These are phyloP conservation scores for Pseudobourletiella spinata DNA, from an alignment of 1,140 invertebrate species.

Conservation along the genomic window DNA sequence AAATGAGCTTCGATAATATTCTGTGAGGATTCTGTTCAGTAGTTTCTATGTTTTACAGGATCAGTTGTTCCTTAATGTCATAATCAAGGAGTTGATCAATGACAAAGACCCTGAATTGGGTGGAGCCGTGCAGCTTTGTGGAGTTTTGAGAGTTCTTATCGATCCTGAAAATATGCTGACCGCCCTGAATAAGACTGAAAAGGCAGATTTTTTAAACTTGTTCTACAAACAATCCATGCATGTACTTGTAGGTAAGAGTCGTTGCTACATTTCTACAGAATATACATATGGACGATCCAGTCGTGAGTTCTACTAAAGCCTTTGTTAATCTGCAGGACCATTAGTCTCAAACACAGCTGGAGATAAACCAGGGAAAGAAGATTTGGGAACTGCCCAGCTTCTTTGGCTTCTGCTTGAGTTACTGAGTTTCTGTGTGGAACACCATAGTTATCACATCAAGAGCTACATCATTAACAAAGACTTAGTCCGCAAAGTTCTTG, in stretches of 20 bases:
- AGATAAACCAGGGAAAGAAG: conserved; percentile 78
- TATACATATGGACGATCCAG: too few species aligned
- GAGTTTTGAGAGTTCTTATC: conserved; percentile 81
- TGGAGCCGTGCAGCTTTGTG: conserved; percentile 86
- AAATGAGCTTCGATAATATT: not conserved
- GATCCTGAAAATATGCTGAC: conserved; percentile 99
- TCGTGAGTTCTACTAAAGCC: too few species aligned
- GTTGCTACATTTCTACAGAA: too few species aligned
- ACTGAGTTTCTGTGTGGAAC: conserved; percentile 98
- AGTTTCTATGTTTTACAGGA: conserved; percentile 52
- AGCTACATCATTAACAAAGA: conserved; percentile 97
- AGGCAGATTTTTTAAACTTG: conserved; percentile 95
- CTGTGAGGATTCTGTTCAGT: too few species aligned
- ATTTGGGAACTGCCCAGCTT: conserved; percentile 92
- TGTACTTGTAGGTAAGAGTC: conserved; percentile 68
- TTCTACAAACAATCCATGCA: conserved; percentile 99
- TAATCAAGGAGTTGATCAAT: conserved; percentile 91
- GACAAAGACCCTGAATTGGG: conserved; percentile 83
- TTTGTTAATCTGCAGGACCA: conserved; percentile 65
- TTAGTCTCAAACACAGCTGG: conserved; percentile 80
- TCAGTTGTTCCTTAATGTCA: conserved; percentile 89
- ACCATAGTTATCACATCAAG: conserved; percentile 97
- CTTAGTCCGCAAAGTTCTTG: conserved; percentile 83
- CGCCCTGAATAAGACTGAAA: conserved; percentile 88
- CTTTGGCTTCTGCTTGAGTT: conserved; percentile 89